Base-by-base conservation (phyloP, 2,888 invertebrate genomes). In the Cryptus viduatorius region DNA sequence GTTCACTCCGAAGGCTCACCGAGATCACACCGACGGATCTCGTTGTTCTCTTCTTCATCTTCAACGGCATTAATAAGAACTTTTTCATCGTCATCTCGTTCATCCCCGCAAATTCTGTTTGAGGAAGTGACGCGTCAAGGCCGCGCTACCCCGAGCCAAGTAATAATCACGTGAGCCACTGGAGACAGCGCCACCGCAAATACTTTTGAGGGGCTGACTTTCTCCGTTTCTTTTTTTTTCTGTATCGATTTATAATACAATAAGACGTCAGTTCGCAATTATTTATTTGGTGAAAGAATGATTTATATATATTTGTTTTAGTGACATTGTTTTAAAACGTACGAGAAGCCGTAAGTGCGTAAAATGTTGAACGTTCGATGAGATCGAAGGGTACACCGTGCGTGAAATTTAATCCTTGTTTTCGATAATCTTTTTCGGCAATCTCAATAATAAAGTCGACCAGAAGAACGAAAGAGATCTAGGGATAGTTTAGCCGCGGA, bases 1-100 rank as follows among this genome's bases (percentile, higher is more conserved):
- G 93, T 93, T 91, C 90, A 89, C 90, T 90, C 88, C 91, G 92
- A 91, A 90, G 89, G 86, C 90, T 90, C 93, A 90, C 86, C 89
- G 91, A 85, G 91, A 90, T 87, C 91, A 89, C 91, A 91, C 90
- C 92, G 87, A 80, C 79, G 86, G 82, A 87, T 86, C 81, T 75
- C 53, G 64, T 76, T 82, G 50, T 53, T 79, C 42, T 48, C 31
- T n/a, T 31, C 31, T 14, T 48, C 29, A 61, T 61, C 59, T 4
- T 14, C 31, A 31, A 61, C 59, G 50, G 48, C 56, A 56, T 24
- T 19, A 31, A 10, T 31, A 29, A 61, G 24, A 29, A 14, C 59
- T 10, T 29, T 44, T 67, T 65, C 85, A 73, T 67, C 80, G 75
- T 84, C 69, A 29, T 68, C 79, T 68, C 79, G 67, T 71, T 37